Conservation (phyloP, 2,888 invertebrate genomes). For the Eremobia ochroleuca region DNA sequence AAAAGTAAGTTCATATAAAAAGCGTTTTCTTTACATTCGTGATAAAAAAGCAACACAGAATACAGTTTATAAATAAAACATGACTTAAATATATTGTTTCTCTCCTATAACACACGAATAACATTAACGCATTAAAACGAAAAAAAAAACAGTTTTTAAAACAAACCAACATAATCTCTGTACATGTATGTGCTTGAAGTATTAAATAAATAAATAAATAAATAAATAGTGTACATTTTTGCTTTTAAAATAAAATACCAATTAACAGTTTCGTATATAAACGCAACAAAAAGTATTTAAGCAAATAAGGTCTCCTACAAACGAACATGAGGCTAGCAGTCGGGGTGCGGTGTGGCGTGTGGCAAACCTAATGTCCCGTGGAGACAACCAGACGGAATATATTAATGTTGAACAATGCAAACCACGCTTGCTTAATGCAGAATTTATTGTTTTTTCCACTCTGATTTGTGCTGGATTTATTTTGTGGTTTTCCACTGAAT, state of each 20-base stretch:
- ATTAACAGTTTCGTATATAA: constrained; percentile 8
- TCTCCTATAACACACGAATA: background rate
- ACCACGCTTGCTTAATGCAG: constrained; percentile 49
- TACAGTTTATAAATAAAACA: background rate
- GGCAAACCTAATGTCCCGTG: constrained; percentile 72
- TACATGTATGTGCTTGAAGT: too few species aligned
- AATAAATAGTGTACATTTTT: too few species aligned
- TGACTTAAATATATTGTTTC: background rate
- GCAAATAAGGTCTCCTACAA: constrained; percentile 29
- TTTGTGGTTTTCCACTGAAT: constrained; percentile 1
- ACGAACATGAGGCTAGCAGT: constrained; percentile 43
- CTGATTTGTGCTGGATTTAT: constrained; percentile 27
- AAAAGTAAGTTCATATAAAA: background rate
- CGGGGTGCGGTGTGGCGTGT: constrained; percentile 43
- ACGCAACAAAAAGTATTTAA: constrained; percentile 12
- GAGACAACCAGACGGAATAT: constrained; percentile 73
- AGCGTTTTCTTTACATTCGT: background rate
- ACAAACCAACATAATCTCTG: constrained; percentile 1
- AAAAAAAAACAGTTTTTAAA: constrained; percentile 10
- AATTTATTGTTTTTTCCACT: constrained; percentile 42
- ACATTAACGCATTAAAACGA: background rate
- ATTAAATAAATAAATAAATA: too few species aligned
- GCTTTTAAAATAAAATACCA: constrained; percentile 23
- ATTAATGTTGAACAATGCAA: constrained; percentile 71
- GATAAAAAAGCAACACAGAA: background rate